Evolutionary conservation across 2,797 vertebrate species (phyloP).

Genomic region (Ciconia nigra): DNA sequence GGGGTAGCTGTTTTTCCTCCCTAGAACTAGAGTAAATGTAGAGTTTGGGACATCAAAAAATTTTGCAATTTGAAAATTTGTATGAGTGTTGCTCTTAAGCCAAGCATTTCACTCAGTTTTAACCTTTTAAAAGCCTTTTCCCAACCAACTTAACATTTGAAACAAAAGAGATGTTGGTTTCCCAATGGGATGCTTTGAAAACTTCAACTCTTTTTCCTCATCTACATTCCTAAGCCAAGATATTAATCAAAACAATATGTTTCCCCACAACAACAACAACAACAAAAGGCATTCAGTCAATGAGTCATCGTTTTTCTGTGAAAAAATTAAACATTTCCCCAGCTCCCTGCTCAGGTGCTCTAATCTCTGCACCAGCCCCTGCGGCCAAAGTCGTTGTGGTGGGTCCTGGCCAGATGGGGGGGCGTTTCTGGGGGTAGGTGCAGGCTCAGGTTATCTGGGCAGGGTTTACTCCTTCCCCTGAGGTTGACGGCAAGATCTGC

Average conservation of each 20-base stretch:
- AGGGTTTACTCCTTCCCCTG: neutral
- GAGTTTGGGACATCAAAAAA: neutral
- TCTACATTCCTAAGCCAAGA: neutral
- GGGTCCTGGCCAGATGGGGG: neutral
- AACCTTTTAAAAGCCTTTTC: neutral
- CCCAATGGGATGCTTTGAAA: neutral
- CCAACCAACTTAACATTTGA: neutral
- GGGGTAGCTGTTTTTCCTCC: neutral
- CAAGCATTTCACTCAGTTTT: neutral
- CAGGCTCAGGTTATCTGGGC: neutral
- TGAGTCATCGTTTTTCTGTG: neutral
- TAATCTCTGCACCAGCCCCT: neutral
- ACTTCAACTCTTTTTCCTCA: neutral
- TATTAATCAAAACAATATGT: neutral
- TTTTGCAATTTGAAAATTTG: neutral
- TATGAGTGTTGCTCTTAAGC: neutral
- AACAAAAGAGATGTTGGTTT: neutral
- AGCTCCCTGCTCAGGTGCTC: neutral
- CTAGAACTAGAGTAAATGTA: neutral
- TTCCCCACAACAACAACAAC: neutral
- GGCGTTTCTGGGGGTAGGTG: neutral
- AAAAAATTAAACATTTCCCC: neutral
- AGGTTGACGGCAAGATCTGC: neutral
- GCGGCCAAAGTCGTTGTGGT: neutral
- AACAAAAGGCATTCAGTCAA: neutral